These are phyloP conservation scores for Gorilla gorilla DNA, from an alignment of 2,113 vertebrate species.

Conservation along the genomic window DNA sequence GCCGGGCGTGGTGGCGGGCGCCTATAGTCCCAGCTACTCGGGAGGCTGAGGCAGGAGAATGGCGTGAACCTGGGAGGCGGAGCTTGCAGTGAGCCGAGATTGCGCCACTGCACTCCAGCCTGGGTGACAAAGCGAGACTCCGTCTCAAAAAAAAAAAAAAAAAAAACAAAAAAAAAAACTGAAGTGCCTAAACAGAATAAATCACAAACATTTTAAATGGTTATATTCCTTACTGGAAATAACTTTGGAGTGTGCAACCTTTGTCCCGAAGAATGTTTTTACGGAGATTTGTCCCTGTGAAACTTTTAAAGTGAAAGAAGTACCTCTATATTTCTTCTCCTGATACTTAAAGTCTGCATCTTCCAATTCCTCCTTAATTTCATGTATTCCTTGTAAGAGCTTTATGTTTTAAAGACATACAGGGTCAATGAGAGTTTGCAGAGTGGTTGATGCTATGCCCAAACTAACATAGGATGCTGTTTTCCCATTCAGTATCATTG, in stretches of 20 bases:
- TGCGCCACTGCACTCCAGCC: too few species aligned
- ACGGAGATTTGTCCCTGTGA: background rate
- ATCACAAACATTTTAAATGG: background rate
- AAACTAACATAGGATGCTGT: background rate
- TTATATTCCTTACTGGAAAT: background rate
- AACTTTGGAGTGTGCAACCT: background rate
- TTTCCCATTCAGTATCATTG: background rate
- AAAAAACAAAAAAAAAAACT: background rate
- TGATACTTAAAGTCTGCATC: background rate
- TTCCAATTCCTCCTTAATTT: background rate
- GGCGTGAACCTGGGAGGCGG: too few species aligned
- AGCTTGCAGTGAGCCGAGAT: too few species aligned
- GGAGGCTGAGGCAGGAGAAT: too few species aligned
- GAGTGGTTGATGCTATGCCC: background rate
- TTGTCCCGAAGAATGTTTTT: constrained; percentile 26
- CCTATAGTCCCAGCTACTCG: too few species aligned
- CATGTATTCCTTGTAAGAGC: background rate
- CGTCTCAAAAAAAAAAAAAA: too few species aligned
- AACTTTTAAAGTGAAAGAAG: background rate
- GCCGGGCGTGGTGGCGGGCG: too few species aligned
- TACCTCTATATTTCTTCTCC: background rate
- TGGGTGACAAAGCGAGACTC: too few species aligned
- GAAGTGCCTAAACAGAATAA: background rate
- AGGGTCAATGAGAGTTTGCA: background rate
- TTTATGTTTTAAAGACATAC: constrained; percentile 34